Percentiles rank a stretch among this genome's conserved stretches.
Evolutionary conservation across 2,888 invertebrate genomes (phyloP).

Genomic region (Mythimna ferrago): DNA sequence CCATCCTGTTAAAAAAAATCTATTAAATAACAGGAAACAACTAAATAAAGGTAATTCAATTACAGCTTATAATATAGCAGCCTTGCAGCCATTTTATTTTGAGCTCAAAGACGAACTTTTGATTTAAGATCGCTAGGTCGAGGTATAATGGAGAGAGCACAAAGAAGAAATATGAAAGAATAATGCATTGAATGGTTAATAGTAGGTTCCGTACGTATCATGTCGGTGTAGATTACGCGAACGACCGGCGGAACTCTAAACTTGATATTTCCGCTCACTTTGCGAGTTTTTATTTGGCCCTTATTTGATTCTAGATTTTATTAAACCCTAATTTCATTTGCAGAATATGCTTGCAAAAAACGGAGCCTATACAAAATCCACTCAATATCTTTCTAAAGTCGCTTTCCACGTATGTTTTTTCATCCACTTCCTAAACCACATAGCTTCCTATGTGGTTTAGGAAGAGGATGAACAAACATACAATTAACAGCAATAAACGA

Average conservation of each 20-base stretch:
- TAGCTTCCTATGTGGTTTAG: too few species aligned
- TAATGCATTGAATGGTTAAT: slow-evolving; percentile 74
- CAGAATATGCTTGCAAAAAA: background rate
- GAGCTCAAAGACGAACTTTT: slow-evolving; percentile 60
- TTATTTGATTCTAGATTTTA: slow-evolving; percentile 22
- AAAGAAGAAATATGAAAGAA: slow-evolving; percentile 67
- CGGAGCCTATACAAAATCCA: background rate
- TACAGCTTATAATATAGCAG: slow-evolving; percentile 69
- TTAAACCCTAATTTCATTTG: slow-evolving; percentile 2
- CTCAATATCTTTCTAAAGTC: background rate
- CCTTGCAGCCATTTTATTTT: slow-evolving; percentile 65
- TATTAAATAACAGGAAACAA: slow-evolving; percentile 79
- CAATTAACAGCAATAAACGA: too few species aligned
- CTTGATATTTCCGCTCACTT: slow-evolving; percentile 81
- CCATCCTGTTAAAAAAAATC: slow-evolving; percentile 79
- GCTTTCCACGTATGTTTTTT: too few species aligned
- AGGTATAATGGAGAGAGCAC: slow-evolving; percentile 56
- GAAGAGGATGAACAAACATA: too few species aligned
- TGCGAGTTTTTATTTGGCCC: slow-evolving; percentile 50
- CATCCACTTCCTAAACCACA: too few species aligned
- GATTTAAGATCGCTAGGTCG: slow-evolving; percentile 22
- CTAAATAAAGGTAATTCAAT: slow-evolving; percentile 82
- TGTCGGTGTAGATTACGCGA: slow-evolving; percentile 81
- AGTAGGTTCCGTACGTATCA: slow-evolving; percentile 80
- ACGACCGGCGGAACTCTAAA: slow-evolving; percentile 79